Evolutionary conservation across 2,113 vertebrate species (phyloP).

Genomic region (Narcine bancroftii): DNA sequence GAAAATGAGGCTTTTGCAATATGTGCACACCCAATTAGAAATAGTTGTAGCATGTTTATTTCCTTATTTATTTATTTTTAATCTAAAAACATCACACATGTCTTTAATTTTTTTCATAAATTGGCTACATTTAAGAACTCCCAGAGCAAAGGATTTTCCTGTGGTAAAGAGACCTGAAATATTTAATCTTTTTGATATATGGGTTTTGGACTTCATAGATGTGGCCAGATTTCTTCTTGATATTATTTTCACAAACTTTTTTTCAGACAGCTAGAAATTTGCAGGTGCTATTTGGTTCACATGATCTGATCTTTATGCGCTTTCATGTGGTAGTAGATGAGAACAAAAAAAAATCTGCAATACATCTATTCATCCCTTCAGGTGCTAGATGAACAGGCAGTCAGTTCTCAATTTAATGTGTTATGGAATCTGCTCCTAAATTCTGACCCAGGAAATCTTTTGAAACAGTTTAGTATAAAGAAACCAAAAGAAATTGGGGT

Average conservation of each 20-base stretch:
- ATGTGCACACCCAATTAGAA: neutral
- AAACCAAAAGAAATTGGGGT: constrained; percentile 7
- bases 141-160: constrained; percentile 4
- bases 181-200: constrained; percentile 15
- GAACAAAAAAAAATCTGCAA: constrained; percentile 24
- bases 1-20: neutral
- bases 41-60: neutral
- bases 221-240: neutral
- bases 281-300: constrained; percentile 33
- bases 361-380: constrained; percentile 20
- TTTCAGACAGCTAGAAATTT: constrained; percentile 1
- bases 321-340: constrained; percentile 20
- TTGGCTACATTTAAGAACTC: neutral
- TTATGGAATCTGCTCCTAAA: constrained; percentile 5
- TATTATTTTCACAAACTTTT: constrained; percentile 7
- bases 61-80: neutral
- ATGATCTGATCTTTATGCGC: neutral
- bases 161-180: neutral
- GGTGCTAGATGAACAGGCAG: neutral
- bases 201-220: constrained; percentile 3
- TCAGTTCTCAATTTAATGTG: constrained; percentile 9
- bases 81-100: neutral
- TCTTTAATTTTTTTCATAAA: neutral
- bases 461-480: neutral
- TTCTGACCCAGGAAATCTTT: constrained; percentile 7